Conservation (phyloP, 2,888 invertebrate species). For the Tinea trinotella region DNA sequence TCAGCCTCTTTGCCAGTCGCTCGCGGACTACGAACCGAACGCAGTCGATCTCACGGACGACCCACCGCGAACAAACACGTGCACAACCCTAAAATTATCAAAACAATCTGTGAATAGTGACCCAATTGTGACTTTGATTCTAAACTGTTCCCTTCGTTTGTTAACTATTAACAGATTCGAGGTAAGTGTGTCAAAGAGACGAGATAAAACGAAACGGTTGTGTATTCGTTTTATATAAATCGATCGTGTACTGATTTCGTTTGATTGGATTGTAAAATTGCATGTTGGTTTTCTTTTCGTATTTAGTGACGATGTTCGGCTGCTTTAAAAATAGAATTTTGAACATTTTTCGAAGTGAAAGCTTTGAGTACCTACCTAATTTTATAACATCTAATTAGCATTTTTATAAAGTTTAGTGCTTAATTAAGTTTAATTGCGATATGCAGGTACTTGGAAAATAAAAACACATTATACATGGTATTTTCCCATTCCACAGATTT, state of each 20-base stretch:
- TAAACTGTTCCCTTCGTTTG: not conserved
- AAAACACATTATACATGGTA: too few species aligned
- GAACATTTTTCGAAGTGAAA: not conserved
- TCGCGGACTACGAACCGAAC: constrained; percentile 55
- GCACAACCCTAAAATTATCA: constrained; percentile 26
- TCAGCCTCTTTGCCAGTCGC: constrained; percentile 41
- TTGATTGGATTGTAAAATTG: constrained; percentile 17
- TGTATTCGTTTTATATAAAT: constrained; percentile 17
- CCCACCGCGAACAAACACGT: constrained; percentile 40
- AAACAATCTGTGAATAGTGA: constrained; percentile 10
- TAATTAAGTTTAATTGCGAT: too few species aligned
- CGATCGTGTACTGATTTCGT: constrained; percentile 17
- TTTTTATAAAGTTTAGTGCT: not conserved
- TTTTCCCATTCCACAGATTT: too few species aligned
- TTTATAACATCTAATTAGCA: constrained; percentile 4
- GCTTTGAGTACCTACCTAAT: not conserved
- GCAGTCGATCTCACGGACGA: constrained; percentile 30
- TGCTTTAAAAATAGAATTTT: not conserved
- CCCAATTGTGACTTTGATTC: not conserved
- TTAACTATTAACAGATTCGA: not conserved
- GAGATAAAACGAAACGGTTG: constrained; percentile 5
- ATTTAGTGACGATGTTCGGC: not conserved
- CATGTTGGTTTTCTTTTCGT: constrained; percentile 15
- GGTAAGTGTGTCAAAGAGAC: constrained; percentile 15
- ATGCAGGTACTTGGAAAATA: too few species aligned